phyloP scores from a whole-genome alignment of 2,888 invertebrate genomes.

The Galerucella pusilla region DNA sequence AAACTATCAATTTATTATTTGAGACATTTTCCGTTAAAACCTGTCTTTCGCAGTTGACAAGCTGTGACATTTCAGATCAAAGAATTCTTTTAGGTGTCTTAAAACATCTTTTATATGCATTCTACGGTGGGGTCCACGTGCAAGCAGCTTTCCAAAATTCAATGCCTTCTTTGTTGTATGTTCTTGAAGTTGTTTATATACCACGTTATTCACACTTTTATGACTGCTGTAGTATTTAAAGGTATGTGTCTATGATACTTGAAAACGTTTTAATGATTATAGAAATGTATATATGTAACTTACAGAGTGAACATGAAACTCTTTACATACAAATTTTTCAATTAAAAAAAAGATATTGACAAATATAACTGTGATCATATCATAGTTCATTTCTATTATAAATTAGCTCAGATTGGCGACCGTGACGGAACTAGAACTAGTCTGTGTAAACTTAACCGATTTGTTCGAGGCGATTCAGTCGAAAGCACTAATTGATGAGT shows the following conservation, averaged over 20 bases:
- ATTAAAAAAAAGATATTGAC: too few species aligned
- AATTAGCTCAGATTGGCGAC: constrained; percentile 21
- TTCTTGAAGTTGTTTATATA: constrained; percentile 48
- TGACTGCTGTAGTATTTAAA: constrained; percentile 43
- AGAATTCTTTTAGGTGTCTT: constrained; percentile 43
- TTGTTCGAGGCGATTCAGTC: constrained; percentile 60
- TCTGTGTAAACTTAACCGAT: constrained; percentile 58
- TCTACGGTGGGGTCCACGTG: constrained; percentile 55
- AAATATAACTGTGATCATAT: background rate
- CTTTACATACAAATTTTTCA: too few species aligned
- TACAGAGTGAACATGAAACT: background rate
- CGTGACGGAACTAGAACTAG: constrained; percentile 32
- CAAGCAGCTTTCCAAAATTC: constrained; percentile 49
- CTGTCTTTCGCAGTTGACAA: constrained; percentile 27
- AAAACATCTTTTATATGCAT: constrained; percentile 29
- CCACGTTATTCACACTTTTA: constrained; percentile 46
- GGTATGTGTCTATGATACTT: constrained; percentile 44
- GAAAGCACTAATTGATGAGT: constrained; percentile 65
- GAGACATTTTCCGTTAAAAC: constrained; percentile 14
- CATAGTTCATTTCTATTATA: background rate
- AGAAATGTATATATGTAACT: background rate
- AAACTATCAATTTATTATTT: constrained; percentile 24
- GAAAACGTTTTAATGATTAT: constrained; percentile 36
- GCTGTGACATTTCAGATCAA: constrained; percentile 44
- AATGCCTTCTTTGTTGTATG: constrained; percentile 43